Evolutionary conservation across 2,113 vertebrate species (phyloP).

Genomic region (Picathartes gymnocephalus): DNA sequence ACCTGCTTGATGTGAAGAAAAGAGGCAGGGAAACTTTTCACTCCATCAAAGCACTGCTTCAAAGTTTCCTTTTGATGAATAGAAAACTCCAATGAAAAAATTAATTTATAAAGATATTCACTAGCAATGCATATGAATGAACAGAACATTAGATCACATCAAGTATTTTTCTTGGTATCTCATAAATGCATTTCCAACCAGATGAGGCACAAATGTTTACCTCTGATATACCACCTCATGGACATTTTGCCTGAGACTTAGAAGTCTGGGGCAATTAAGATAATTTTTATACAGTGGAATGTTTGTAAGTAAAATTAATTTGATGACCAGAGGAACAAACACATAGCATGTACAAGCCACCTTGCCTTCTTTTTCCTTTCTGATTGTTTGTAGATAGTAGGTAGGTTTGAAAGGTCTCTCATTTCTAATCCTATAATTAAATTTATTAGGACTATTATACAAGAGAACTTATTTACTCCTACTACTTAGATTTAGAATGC

Average conservation of each 20-base stretch:
- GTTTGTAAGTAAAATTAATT: background rate
- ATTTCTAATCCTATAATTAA: background rate
- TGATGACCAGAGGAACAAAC: background rate
- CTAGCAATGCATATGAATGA: background rate
- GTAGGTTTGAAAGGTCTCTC: background rate
- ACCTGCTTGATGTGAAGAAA: background rate
- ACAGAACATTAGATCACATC: background rate
- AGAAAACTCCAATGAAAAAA: background rate
- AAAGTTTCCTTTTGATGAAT: background rate
- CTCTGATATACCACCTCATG: background rate
- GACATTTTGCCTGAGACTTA: background rate
- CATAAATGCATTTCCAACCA: background rate
- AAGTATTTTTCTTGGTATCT: background rate
- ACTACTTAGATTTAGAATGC: background rate
- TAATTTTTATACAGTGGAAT: background rate
- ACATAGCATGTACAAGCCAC: background rate
- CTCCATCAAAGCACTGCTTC: background rate
- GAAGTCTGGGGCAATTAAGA: background rate
- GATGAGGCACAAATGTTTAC: fast-evolving
- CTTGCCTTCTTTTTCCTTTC: background rate
- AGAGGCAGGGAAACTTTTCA: background rate
- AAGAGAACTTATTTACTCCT: background rate
- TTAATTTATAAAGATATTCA: background rate
- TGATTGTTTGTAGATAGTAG: background rate
- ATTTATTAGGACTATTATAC: background rate